Conservation (phyloP, 2,113 vertebrate genomes). For the Cairina moschata region DNA sequence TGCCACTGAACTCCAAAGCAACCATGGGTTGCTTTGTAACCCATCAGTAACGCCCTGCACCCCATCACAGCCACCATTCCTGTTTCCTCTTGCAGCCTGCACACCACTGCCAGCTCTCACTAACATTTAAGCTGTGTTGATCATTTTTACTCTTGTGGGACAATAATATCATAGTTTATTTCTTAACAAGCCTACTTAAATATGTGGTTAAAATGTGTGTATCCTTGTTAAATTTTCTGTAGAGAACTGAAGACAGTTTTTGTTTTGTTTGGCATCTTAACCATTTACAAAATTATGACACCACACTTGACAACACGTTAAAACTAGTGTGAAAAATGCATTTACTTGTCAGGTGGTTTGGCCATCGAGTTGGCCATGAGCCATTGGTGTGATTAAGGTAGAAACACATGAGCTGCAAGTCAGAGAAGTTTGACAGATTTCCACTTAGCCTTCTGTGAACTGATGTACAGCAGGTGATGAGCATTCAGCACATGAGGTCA, state of each 20-base stretch:
- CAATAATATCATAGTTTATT: not conserved
- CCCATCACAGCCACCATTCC: not conserved
- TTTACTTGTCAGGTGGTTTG: not conserved
- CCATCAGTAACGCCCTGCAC: not conserved
- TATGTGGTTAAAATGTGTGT: not conserved
- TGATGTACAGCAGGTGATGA: not conserved
- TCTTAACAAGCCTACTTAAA: not conserved
- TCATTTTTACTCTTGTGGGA: not conserved
- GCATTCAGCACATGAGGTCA: not conserved
- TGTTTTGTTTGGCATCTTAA: not conserved
- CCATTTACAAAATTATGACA: not conserved
- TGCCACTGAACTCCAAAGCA: not conserved
- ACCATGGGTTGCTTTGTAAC: not conserved
- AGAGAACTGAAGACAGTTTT: not conserved
- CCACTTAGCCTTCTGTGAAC: not conserved
- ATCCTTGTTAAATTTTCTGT: not conserved
- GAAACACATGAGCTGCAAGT: not conserved
- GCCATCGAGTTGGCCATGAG: not conserved
- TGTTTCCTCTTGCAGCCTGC: not conserved
- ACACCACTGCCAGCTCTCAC: not conserved
- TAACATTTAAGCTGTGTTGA: not conserved
- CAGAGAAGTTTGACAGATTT: not conserved
- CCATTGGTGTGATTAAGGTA: not conserved
- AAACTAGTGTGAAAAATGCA: slow-evolving; percentile 6
- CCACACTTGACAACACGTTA: not conserved